Conservation (phyloP, 2,888 invertebrate species). For the Oscheius onirici region DNA sequence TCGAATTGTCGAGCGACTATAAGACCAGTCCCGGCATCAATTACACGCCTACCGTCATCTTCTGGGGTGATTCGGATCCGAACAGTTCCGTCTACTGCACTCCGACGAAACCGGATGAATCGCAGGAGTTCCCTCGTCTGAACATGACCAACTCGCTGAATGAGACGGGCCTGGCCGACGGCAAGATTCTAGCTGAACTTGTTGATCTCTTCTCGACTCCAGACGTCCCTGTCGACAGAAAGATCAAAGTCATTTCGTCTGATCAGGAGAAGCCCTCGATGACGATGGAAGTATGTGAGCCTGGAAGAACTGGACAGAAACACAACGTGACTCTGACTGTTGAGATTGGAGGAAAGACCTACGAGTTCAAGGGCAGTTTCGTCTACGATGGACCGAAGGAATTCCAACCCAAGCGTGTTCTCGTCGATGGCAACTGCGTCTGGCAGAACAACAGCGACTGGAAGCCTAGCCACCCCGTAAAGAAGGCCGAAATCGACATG, state of each 20-base stretch:
- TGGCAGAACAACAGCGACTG: constrained; percentile 22
- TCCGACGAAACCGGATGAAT: too few relatives aligned
- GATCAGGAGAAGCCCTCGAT: neutral
- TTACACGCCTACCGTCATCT: too few relatives aligned
- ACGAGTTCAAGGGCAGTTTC: neutral
- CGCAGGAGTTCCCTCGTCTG: neutral
- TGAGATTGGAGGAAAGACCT: constrained; percentile 4
- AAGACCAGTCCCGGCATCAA: neutral
- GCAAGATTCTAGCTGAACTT: too few relatives aligned
- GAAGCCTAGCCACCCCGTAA: constrained; percentile 1
- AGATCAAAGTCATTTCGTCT: too few relatives aligned
- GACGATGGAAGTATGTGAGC: neutral
- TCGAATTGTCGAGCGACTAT: too few relatives aligned
- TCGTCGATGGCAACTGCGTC: neutral
- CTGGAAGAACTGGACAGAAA: neutral
- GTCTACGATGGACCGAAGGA: neutral
- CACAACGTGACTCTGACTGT: neutral
- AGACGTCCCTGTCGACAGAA: neutral
- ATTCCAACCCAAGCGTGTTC: neutral
- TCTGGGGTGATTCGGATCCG: too few relatives aligned
- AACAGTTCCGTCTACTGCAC: neutral
- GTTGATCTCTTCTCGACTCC: neutral
- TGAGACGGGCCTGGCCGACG: neutral
- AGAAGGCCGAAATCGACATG: constrained; percentile 1
- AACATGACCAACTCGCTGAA: neutral